Percentiles rank a stretch among this genome's conserved stretches.
phyloP scores from a whole-genome alignment of 2,113 vertebrate genomes.

The Sigmodon hispidus region DNA sequence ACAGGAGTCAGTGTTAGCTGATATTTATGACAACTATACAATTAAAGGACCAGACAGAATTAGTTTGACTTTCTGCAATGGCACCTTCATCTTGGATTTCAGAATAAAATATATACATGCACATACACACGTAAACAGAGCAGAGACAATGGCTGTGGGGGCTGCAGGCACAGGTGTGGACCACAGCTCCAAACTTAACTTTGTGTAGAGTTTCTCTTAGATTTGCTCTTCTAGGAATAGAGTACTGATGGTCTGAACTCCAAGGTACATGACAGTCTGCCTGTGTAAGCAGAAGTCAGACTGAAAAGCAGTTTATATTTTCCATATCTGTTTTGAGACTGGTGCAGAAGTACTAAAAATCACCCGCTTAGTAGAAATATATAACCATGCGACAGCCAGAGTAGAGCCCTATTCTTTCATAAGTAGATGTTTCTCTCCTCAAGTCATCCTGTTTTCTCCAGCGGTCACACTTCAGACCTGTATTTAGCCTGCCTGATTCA shows the following conservation, averaged over 20 bases:
- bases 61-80: slow-evolving; percentile 33
- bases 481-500: not conserved
- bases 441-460: not conserved
- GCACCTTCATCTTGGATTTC: slow-evolving; percentile 39
- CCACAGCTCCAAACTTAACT: slow-evolving; percentile 47
- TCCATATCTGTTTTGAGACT: not conserved
- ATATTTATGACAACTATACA: slow-evolving; percentile 51
- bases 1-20: not conserved
- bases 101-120: not conserved
- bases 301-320: slow-evolving; percentile 37
- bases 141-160: not conserved
- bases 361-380: slow-evolving; percentile 44
- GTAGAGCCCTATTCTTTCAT: slow-evolving; percentile 25
- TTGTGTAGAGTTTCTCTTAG: not conserved
- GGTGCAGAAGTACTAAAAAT: slow-evolving; percentile 40
- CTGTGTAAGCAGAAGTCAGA: slow-evolving; percentile 28
- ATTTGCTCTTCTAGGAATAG: slow-evolving; percentile 22
- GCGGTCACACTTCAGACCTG: not conserved
- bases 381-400: not conserved
- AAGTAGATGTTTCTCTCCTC: not conserved
- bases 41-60: slow-evolving; percentile 48
- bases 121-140: not conserved
- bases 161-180: not conserved
- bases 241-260: not conserved
- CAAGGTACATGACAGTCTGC: not conserved